These are phyloP conservation scores for Amazona finschi DNA, from an alignment of 2,797 vertebrate genomes.

Conservation along the genomic window DNA sequence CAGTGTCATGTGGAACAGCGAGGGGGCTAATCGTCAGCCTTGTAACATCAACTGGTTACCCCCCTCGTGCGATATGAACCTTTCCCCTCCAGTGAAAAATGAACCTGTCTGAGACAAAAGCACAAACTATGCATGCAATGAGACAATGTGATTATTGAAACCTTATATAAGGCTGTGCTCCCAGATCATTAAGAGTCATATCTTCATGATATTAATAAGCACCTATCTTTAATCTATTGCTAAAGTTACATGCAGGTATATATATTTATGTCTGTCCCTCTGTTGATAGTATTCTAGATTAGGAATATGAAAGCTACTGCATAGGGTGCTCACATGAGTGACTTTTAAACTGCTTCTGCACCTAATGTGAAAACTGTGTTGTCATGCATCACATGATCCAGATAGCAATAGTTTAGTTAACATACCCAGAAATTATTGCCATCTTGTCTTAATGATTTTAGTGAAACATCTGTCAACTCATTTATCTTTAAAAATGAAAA, in stretches of 20 bases:
- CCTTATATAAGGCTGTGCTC: conserved; percentile 80
- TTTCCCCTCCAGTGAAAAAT: conserved; percentile 94
- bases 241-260: conserved; percentile 65
- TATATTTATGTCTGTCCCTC: conserved; percentile 71
- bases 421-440: conserved; percentile 67
- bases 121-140: conserved; percentile 82
- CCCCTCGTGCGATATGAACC: conserved; percentile 85
- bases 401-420: conserved; percentile 53
- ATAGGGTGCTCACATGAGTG: neutral
- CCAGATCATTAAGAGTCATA: conserved; percentile 82
- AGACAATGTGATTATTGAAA: conserved; percentile 84
- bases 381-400: conserved; percentile 15
- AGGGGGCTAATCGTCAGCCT: conserved; percentile 86
- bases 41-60: conserved; percentile 84
- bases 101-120: conserved; percentile 89
- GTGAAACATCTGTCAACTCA: conserved; percentile 69
- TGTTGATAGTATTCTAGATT: conserved; percentile 57
- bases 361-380: neutral
- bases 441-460: conserved; percentile 68
- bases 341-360: conserved; percentile 32
- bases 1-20: conserved; percentile 83
- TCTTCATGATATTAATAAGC: conserved; percentile 82
- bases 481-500: conserved; percentile 59
- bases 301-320: conserved; percentile 22
- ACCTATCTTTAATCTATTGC: conserved; percentile 66